These are phyloP conservation scores for Myanophis thanlyinensis DNA, from an alignment of 2,113 vertebrate genomes.

Conservation along the genomic window DNA sequence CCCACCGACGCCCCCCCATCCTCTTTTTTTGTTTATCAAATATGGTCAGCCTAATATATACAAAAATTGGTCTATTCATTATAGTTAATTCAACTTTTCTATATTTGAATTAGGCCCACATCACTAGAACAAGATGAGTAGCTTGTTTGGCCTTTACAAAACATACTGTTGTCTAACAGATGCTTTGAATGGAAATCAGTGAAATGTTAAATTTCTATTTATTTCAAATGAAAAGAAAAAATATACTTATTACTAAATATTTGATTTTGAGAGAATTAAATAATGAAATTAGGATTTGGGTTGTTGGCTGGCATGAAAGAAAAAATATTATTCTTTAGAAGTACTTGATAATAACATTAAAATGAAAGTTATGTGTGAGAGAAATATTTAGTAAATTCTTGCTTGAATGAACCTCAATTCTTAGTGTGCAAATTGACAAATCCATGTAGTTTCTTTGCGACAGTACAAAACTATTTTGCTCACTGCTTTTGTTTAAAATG, in stretches of 20 bases:
- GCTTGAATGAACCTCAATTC: not conserved
- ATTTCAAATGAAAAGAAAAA: not conserved
- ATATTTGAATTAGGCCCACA: not conserved
- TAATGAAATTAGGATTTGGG: not conserved
- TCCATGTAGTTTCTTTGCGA: not conserved
- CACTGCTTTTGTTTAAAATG: not conserved
- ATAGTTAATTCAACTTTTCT: not conserved
- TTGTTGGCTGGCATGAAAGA: not conserved
- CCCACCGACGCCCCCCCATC: no score
- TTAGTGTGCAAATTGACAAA: not conserved
- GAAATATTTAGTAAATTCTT: not conserved
- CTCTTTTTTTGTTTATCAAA: no score
- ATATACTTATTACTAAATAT: not conserved
- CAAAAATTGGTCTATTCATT: not conserved
- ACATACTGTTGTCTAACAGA: not conserved
- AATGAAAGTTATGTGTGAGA: not conserved
- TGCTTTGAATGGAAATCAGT: not conserved
- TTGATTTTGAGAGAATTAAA: not conserved
- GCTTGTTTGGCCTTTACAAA: not conserved
- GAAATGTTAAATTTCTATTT: not conserved
- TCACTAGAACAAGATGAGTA: not conserved
- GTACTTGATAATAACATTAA: not conserved
- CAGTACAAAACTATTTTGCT: not conserved
- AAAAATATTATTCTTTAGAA: not conserved
- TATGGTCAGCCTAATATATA: no score